A percentile compares a stretch with the other conserved stretches of the same genome.
Evolutionary conservation across 2,888 invertebrate genomes (phyloP).

Genomic region (Megaustenia siamemsis): DNA sequence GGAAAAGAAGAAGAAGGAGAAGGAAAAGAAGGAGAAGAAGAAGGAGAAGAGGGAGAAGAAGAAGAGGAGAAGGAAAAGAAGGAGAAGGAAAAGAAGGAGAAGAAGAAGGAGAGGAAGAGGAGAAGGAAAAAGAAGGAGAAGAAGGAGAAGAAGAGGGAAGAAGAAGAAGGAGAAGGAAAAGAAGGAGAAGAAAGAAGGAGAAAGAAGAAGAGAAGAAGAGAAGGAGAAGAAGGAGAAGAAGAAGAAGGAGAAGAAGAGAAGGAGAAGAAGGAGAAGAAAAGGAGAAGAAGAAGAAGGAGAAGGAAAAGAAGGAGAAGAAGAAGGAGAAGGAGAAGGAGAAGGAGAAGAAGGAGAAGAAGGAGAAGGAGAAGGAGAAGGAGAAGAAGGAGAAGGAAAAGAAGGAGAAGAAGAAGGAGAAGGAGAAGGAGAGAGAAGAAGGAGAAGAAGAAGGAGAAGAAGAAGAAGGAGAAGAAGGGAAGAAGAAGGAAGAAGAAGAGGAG

Average conservation of each 20-base stretch:
- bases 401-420: constrained; percentile 3
- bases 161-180: not conserved
- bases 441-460: not conserved
- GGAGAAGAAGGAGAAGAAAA: not conserved
- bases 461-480: not conserved
- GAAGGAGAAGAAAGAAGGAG: not conserved
- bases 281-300: not conserved
- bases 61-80: no score
- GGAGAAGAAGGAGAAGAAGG: constrained; percentile 13
- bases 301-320: not conserved
- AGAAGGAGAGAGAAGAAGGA: not conserved
- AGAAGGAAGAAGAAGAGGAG: no score
- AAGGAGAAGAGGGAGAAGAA: no score
- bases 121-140: not conserved
- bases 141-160: not conserved
- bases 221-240: constrained; percentile 18
- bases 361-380: constrained; percentile 19
- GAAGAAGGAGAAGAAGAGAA: constrained; percentile 5
- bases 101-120: no score
- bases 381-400: constrained; percentile 5
- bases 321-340: not conserved
- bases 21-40: not conserved
- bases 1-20: no score
- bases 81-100: no score
- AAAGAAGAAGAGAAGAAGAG: not conserved